These are phyloP conservation scores for Torymus tubicola DNA, from an alignment of 2,888 invertebrate species.

Conservation along the genomic window DNA sequence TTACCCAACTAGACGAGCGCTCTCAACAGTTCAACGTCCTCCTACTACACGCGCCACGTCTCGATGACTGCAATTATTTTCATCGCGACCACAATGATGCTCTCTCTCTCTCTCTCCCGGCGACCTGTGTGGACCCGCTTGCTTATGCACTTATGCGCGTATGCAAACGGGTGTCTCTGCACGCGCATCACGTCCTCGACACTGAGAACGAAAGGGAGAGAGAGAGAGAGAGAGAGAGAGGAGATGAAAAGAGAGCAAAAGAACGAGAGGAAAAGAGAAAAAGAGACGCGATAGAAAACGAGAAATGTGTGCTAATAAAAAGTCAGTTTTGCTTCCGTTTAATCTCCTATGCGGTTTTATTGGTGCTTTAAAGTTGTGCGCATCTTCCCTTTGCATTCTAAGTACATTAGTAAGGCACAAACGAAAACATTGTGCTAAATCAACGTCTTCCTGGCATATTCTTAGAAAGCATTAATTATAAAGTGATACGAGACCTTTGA, in stretches of 20 bases:
- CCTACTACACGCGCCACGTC: background rate
- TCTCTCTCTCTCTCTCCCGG: slow-evolving; percentile 9
- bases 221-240: background rate
- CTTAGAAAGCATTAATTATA: background rate
- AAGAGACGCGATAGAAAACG: background rate
- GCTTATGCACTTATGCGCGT: background rate
- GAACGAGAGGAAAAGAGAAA: slow-evolving; percentile 15
- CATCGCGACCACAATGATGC: slow-evolving; percentile 37
- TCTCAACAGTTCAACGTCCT: slow-evolving; percentile 40
- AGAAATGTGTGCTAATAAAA: slow-evolving; percentile 10
- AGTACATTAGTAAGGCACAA: too few relatives aligned
- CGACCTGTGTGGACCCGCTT: too few relatives aligned
- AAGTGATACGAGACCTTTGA: background rate
- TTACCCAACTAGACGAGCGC: slow-evolving; percentile 15
- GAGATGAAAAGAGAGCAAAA: background rate
- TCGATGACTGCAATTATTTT: slow-evolving; percentile 45
- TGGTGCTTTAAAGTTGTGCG: background rate
- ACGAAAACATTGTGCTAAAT: too few relatives aligned
- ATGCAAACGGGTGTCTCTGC: background rate
- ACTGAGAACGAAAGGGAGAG: slow-evolving; percentile 15
- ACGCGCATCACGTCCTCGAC: background rate
- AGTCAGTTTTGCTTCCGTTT: slow-evolving; percentile 32
- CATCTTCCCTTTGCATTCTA: background rate
- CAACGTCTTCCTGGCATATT: background rate
- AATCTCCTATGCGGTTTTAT: background rate